A percentile compares a stretch with the other conserved stretches of the same genome.
These are phyloP conservation scores for Aphyosemion australe DNA, from an alignment of 2,113 vertebrate genomes.

Conservation along the genomic window DNA sequence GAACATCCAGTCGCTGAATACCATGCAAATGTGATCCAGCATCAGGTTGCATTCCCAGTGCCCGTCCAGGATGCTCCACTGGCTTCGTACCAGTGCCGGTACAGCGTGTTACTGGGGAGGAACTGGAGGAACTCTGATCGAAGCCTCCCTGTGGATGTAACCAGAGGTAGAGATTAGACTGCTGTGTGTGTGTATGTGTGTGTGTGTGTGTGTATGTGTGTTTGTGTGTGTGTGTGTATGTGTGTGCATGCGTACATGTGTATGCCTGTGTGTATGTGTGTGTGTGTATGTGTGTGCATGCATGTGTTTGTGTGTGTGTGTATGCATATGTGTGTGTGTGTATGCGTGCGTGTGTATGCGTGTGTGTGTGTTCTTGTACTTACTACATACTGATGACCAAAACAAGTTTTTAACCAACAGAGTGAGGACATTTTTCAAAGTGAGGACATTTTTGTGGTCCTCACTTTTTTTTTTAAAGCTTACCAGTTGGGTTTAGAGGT, in stretches of 20 bases:
- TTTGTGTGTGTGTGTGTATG: not conserved
- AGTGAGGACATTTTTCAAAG: too few species aligned
- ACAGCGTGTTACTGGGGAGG: slow-evolving; percentile 61
- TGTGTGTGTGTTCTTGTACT: too few species aligned
- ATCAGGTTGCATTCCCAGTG: slow-evolving; percentile 63
- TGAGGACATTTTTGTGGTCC: too few species aligned
- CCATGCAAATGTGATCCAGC: slow-evolving; percentile 1
- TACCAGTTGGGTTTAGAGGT: too few species aligned
- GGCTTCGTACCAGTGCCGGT: slow-evolving; percentile 72
- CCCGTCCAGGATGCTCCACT: slow-evolving; percentile 51
- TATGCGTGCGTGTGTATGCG: too few species aligned
- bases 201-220: not conserved
- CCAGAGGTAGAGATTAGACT: slow-evolving; percentile 35
- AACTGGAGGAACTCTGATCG: slow-evolving; percentile 56
- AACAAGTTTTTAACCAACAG: too few species aligned
- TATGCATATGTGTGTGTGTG: too few species aligned
- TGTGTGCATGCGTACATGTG: too few species aligned
- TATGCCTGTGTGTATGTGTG: not conserved
- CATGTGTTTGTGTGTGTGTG: too few species aligned
- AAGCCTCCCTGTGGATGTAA: slow-evolving; percentile 59
- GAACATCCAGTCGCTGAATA: slow-evolving; percentile 18
- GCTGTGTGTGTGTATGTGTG: not conserved
- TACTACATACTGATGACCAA: too few species aligned
- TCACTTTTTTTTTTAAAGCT: too few species aligned
- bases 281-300: too few species aligned